These are phyloP conservation scores for Parelbella ahira DNA, from an alignment of 2,888 invertebrate species.

Conservation along the genomic window DNA sequence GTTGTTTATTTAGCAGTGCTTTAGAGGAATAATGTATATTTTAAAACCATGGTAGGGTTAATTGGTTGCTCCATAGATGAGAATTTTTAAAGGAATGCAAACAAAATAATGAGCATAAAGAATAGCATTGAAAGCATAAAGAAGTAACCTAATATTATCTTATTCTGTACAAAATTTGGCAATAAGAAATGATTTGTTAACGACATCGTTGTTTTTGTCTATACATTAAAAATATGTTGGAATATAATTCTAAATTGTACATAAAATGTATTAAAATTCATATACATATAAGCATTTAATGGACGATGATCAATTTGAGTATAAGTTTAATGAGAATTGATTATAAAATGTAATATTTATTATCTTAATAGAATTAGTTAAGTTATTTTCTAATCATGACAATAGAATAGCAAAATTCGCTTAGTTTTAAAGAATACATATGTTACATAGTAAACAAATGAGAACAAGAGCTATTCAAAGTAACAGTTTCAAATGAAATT, in stretches of 20 bases:
- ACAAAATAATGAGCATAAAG: too few relatives aligned
- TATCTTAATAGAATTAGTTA: too few relatives aligned
- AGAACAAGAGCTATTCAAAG: slow-evolving; percentile 8
- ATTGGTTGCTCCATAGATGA: too few relatives aligned
- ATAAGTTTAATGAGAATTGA: too few relatives aligned
- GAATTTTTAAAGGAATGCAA: too few relatives aligned
- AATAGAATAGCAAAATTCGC: slow-evolving; percentile 3
- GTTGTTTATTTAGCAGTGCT: slow-evolving; percentile 6
- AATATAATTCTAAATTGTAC: slow-evolving; percentile 1
- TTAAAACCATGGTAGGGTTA: too few relatives aligned
- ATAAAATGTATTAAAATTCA: not conserved
- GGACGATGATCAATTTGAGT: slow-evolving; percentile 1
- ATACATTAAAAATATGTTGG: too few relatives aligned
- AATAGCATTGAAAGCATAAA: slow-evolving; percentile 29
- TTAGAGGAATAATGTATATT: slow-evolving; percentile 1
- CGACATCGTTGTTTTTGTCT: slow-evolving; percentile 8
- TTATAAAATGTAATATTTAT: too few relatives aligned
- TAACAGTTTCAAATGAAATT: slow-evolving; percentile 31
- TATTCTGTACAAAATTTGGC: slow-evolving; percentile 53
- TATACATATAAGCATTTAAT: not conserved
- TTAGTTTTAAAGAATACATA: not conserved
- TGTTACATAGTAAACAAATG: too few relatives aligned
- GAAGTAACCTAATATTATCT: slow-evolving; percentile 32
- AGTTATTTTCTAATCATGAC: too few relatives aligned
- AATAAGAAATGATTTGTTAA: slow-evolving; percentile 29